A percentile compares a stretch with the other conserved stretches of the same genome.
phyloP scores from a whole-genome alignment of 1,140 invertebrate species.

The Ericerus pela region DNA sequence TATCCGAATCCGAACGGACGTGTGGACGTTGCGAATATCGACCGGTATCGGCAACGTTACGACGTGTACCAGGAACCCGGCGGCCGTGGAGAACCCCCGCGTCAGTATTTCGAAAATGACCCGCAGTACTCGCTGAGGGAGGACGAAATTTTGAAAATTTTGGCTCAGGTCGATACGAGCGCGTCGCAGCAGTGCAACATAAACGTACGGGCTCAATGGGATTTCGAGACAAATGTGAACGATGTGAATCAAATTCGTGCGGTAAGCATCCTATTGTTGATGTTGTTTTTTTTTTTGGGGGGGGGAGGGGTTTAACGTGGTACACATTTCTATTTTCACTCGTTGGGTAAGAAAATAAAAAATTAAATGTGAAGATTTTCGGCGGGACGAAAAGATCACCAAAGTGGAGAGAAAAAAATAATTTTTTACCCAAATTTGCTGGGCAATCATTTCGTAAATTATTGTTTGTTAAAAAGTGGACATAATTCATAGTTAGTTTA shows the following conservation, averaged over 20 bases:
- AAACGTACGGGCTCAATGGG: conserved; percentile 71
- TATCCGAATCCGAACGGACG: not conserved
- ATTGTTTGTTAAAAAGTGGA: too few species aligned
- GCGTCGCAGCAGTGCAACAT: conserved; percentile 59
- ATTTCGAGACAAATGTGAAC: conserved; percentile 74
- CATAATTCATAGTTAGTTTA: too few species aligned
- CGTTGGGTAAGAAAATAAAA: too few species aligned
- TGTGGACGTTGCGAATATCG: not conserved
- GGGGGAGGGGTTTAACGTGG: too few species aligned
- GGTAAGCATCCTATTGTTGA: too few species aligned
- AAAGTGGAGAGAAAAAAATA: too few species aligned
- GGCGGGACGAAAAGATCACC: too few species aligned
- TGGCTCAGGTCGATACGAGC: conserved; percentile 45
- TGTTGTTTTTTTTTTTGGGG: too few species aligned
- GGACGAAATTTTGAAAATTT: conserved; percentile 5
- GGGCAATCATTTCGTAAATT: too few species aligned
- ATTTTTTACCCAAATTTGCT: too few species aligned
- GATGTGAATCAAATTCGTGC: conserved; percentile 62
- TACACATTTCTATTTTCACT: too few species aligned
- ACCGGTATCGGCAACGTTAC: not conserved
- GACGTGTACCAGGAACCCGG: not conserved
- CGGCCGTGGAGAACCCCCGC: not conserved
- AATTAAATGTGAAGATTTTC: too few species aligned
- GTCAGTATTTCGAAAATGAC: conserved; percentile 4
- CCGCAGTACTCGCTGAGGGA: conserved; percentile 2